Percentiles rank a stretch among this genome's conserved stretches.
Evolutionary conservation across 2,888 invertebrate genomes (phyloP).

Genomic region (Colostygia pectinataria): DNA sequence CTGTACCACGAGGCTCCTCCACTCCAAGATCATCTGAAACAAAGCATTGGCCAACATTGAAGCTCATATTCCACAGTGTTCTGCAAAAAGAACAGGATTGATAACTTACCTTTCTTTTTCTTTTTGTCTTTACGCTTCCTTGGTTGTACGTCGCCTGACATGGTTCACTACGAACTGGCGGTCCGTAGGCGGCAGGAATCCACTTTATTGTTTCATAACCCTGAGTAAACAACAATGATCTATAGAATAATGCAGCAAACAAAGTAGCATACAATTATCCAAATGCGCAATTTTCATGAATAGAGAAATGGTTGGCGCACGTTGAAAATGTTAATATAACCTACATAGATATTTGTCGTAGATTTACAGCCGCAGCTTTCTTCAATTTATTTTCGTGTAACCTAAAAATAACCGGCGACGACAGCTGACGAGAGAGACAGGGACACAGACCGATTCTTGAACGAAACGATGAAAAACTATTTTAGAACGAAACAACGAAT

Average conservation of each 20-base stretch:
- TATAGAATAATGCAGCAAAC: slow-evolving; percentile 42
- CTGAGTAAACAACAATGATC: slow-evolving; percentile 70
- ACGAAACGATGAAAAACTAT: slow-evolving; percentile 15
- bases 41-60: slow-evolving; percentile 13
- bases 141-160: slow-evolving; percentile 94
- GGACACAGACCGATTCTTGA: slow-evolving; percentile 34
- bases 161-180: slow-evolving; percentile 78
- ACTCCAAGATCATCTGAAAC: slow-evolving; percentile 75
- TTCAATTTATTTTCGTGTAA: slow-evolving; percentile 80
- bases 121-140: slow-evolving; percentile 93
- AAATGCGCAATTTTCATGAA: slow-evolving; percentile 74
- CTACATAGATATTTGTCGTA: slow-evolving; percentile 64
- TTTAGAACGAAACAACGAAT: no score
- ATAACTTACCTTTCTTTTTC: slow-evolving; percentile 88
- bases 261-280: slow-evolving; percentile 50
- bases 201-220: slow-evolving; percentile 79
- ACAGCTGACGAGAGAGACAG: slow-evolving; percentile 71
- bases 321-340: slow-evolving; percentile 77
- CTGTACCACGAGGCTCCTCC: slow-evolving; percentile 74
- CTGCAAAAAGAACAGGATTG: slow-evolving; percentile 8
- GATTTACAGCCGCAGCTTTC: slow-evolving; percentile 66
- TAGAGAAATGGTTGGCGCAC: slow-evolving; percentile 64
- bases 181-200: slow-evolving; percentile 67
- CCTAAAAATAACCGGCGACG: slow-evolving; percentile 81
- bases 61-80: neutral